Evolutionary conservation across 2,888 invertebrate species (phyloP).

Genomic region (Drosophila infuscata): DNA sequence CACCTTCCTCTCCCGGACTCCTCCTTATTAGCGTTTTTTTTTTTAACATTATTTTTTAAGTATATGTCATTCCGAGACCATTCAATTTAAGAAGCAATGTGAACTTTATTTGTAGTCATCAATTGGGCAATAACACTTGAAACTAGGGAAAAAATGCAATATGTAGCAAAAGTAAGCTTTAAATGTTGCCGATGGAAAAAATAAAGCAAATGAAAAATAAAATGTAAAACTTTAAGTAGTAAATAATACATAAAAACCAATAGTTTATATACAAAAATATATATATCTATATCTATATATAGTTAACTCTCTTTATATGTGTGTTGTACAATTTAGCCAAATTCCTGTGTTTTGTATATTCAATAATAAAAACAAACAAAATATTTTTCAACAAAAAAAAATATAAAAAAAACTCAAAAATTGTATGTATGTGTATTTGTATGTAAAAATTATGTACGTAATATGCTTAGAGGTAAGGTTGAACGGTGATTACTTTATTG

Average conservation of each 20-base stretch:
- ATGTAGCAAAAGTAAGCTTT: conserved; percentile 70
- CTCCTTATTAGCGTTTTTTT: conserved; percentile 40
- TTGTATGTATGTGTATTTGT: conserved; percentile 61
- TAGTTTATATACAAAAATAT: conserved; percentile 60
- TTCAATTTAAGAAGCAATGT: conserved; percentile 50
- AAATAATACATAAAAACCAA: conserved; percentile 42
- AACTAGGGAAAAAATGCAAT: conserved; percentile 70
- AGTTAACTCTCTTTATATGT: conserved; percentile 60
- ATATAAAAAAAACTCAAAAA: conserved; percentile 29
- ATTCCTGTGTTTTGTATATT: conserved; percentile 77
- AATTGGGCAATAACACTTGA: conserved; percentile 59
- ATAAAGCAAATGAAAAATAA: conserved; percentile 26
- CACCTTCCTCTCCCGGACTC: not conserved
- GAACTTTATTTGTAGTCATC: conserved; percentile 15
- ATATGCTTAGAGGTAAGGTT: conserved; percentile 61
- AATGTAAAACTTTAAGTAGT: conserved; percentile 72
- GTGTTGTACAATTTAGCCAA: conserved; percentile 79
- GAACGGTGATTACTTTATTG: conserved; percentile 42
- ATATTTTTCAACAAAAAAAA: conserved; percentile 58
- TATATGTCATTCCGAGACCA: conserved; percentile 66
- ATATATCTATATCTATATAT: conserved; percentile 44
- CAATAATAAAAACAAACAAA: conserved; percentile 56
- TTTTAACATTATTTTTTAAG: conserved; percentile 14
- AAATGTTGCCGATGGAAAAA: conserved; percentile 40
- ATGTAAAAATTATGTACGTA: conserved; percentile 55